Evolutionary conservation across 2,797 vertebrate genomes (phyloP).

Genomic region (Spatula versicolor): DNA sequence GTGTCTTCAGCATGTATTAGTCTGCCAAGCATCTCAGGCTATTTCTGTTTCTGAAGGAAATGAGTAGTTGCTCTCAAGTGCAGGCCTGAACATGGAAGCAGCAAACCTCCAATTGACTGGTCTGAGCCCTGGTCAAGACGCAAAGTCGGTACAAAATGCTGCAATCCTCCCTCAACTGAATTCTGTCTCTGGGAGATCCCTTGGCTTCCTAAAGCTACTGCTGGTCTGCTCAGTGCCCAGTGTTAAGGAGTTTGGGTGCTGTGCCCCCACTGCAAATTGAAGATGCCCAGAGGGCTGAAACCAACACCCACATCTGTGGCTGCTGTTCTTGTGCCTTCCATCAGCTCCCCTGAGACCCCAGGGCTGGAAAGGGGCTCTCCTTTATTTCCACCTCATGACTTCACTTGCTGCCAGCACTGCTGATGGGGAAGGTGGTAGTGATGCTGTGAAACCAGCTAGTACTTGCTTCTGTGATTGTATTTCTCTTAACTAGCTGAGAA

Average conservation of each 20-base stretch:
- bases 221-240: neutral
- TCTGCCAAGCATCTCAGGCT: too few relatives aligned
- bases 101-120: neutral
- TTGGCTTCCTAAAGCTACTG: neutral
- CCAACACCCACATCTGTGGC: accelerated
- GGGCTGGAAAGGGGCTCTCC: neutral
- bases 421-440: neutral
- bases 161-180: accelerated
- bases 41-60: neutral
- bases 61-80: neutral
- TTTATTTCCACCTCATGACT: neutral
- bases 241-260: neutral
- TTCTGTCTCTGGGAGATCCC: neutral
- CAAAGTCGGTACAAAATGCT: neutral
- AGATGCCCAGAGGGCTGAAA: neutral
- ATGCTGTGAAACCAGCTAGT: neutral
- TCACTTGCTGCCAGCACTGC: neutral
- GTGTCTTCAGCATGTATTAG: neutral
- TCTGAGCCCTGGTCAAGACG: neutral
- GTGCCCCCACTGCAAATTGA: neutral
- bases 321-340: neutral
- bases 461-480: neutral
- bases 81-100: neutral
- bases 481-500: neutral
- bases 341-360: neutral